phyloP scores from a whole-genome alignment of 2,797 vertebrate genomes.

The Acipenser transmontanus region DNA sequence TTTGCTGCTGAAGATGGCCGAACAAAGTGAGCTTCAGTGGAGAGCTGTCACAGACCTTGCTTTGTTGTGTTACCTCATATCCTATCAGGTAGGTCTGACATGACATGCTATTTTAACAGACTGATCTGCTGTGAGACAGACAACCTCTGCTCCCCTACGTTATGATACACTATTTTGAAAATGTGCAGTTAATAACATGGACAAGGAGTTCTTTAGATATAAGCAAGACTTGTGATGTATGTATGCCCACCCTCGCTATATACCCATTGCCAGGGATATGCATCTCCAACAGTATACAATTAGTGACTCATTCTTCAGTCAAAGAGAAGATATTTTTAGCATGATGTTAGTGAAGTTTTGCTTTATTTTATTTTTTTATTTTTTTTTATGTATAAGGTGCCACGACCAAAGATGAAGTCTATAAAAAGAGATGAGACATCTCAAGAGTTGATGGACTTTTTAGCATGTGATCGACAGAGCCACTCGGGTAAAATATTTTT shows the following conservation, averaged over 20 bases:
- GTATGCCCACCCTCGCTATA: not conserved
- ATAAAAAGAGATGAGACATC: slow-evolving; percentile 71
- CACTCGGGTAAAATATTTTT: slow-evolving; percentile 68
- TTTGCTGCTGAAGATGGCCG: slow-evolving; percentile 83
- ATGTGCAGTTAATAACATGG: no score
- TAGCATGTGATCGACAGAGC: slow-evolving; percentile 86
- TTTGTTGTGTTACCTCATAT: slow-evolving; percentile 81
- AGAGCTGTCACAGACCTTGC: slow-evolving; percentile 74
- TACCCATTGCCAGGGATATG: no score
- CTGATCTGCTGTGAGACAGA: not conserved
- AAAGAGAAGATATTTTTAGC: no score
- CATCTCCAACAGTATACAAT: no score
- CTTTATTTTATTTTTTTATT: slow-evolving; percentile 8
- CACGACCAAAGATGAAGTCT: slow-evolving; percentile 79
- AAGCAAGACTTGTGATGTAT: not conserved
- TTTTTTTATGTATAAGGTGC: slow-evolving; percentile 59
- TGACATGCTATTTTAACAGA: not conserved
- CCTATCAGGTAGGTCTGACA: slow-evolving; percentile 74
- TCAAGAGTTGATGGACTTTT: slow-evolving; percentile 68
- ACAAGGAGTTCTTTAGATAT: no score
- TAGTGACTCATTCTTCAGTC: no score
- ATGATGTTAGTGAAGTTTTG: slow-evolving; percentile 10
- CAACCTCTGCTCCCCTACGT: no score
- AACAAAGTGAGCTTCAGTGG: slow-evolving; percentile 75
- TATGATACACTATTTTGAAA: no score